Conservation (phyloP, 92 coral and sea anemone species). For the Actinostola sp. region DNA sequence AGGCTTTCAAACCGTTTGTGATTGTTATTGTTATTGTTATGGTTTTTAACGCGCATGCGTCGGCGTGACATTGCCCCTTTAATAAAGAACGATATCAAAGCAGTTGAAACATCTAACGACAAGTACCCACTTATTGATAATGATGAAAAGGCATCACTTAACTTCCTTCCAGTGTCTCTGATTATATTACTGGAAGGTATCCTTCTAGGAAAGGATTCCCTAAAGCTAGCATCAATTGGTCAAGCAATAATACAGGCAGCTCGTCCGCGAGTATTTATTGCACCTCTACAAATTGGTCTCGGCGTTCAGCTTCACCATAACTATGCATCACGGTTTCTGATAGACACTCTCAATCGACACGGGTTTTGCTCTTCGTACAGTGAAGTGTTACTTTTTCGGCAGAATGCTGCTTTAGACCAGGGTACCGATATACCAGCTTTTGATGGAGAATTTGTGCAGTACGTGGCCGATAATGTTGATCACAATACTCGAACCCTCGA, state of each 20-base stretch:
- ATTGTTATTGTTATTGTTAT: too few relatives aligned
- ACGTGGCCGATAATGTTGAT: constrained; percentile 55
- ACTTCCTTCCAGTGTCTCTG: too few relatives aligned
- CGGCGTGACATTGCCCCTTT: too few relatives aligned
- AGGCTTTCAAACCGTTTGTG: too few relatives aligned
- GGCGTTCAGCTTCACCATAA: constrained; percentile 55
- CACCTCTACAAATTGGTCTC: constrained; percentile 51
- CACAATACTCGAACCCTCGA: constrained; percentile 52
- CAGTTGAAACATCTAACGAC: too few relatives aligned
- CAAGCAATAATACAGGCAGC: constrained; percentile 19
- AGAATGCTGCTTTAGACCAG: constrained; percentile 52
- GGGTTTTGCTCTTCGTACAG: constrained; percentile 47
- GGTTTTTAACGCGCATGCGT: too few relatives aligned
- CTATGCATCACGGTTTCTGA: constrained; percentile 45
- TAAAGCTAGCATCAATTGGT: constrained; percentile 18
- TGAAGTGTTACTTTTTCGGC: constrained; percentile 18
- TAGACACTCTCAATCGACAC: constrained; percentile 48
- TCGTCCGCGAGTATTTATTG: constrained; percentile 43
- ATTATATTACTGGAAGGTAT: too few relatives aligned
- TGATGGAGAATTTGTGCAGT: constrained; percentile 43
- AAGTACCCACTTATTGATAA: too few relatives aligned
- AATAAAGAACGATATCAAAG: too few relatives aligned
- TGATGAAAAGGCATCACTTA: too few relatives aligned
- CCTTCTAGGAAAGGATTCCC: too few relatives aligned
- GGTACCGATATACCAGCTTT: constrained; percentile 36